These are phyloP conservation scores for Saguinus imperator DNA, from an alignment of 2,113 vertebrate genomes.

Conservation along the genomic window DNA sequence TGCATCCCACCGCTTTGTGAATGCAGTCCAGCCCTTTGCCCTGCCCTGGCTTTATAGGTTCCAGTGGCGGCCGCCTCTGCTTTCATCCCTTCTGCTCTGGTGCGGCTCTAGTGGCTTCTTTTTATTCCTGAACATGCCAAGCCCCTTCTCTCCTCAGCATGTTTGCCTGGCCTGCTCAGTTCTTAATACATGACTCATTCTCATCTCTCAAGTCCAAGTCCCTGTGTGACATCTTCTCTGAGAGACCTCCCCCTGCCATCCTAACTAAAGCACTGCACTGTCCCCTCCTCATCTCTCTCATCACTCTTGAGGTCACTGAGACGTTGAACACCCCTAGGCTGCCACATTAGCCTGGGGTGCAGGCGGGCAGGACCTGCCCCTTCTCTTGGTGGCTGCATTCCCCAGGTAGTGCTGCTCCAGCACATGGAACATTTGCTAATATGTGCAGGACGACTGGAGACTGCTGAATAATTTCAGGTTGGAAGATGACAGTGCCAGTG, in stretches of 20 bases:
- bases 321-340: no score
- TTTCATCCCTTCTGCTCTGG: background rate
- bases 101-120: background rate
- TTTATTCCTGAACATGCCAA: background rate
- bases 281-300: background rate
- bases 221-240: background rate
- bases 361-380: background rate
- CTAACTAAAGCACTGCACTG: background rate
- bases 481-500: background rate
- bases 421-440: no score
- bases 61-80: fast-evolving
- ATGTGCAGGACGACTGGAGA: background rate
- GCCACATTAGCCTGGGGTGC: background rate
- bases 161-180: background rate
- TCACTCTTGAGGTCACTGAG: background rate
- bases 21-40: background rate
- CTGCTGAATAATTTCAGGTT: background rate
- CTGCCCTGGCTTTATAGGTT: background rate
- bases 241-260: background rate
- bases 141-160: background rate
- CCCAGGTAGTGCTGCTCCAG: background rate
- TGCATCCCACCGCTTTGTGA: fast-evolving
- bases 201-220: background rate
- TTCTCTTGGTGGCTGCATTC: background rate
- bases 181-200: background rate